A percentile compares a stretch with the other conserved stretches of the same genome.
Conservation (phyloP, 2,113 vertebrate species). For the Salminus brasiliensis region DNA sequence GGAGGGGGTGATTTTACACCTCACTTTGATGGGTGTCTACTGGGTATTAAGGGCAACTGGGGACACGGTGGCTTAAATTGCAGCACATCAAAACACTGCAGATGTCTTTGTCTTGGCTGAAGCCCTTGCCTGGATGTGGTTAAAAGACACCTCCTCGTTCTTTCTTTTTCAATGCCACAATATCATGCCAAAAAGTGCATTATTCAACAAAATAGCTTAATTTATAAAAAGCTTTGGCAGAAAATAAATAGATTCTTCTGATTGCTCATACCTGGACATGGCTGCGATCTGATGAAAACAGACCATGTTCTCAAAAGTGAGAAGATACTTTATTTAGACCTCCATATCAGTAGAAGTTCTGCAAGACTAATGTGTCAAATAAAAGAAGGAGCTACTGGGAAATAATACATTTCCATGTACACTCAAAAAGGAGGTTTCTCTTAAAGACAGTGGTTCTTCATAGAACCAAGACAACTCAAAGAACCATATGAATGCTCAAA, state of each 20-base stretch:
- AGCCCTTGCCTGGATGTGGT: not conserved
- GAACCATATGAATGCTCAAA: too few relatives aligned
- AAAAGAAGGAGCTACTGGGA: not conserved
- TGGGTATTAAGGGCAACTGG: slow-evolving; percentile 67
- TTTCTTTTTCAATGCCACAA: not conserved
- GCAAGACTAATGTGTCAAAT: not conserved
- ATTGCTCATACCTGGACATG: not conserved
- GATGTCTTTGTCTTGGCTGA: slow-evolving; percentile 12
- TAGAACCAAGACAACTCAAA: too few relatives aligned
- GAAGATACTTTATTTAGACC: not conserved
- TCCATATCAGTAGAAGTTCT: not conserved
- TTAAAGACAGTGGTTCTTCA: too few relatives aligned
- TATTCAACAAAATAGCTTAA: not conserved
- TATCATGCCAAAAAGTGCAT: not conserved
- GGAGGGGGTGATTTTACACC: slow-evolving; percentile 75
- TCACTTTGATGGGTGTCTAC: slow-evolving; percentile 73
- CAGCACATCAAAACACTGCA: slow-evolving; percentile 14
- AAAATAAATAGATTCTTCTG: not conserved
- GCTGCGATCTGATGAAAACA: not conserved
- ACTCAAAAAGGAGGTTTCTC: too few relatives aligned
- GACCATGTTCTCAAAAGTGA: not conserved
- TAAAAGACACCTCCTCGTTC: not conserved
- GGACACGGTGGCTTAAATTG: slow-evolving; percentile 42
- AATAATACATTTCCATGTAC: not conserved
- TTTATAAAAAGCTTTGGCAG: not conserved